Base-by-base conservation (phyloP, 1,140 invertebrate species). In the Leptoteleia sp. region DNA sequence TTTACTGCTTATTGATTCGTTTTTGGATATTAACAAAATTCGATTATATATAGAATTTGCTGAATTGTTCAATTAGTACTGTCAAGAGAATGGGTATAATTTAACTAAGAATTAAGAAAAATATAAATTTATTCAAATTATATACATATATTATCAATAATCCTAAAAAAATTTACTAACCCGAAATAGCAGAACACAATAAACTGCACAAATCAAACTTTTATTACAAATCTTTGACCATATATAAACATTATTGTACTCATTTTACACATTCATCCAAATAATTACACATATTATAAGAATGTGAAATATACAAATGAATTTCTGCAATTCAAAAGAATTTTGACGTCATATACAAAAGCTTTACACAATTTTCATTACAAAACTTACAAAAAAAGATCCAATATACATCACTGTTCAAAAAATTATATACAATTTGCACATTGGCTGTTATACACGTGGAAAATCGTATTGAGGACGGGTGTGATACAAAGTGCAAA, bases 391-490 rank as follows among this genome's bases (percentile, higher is more conserved):
- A 55, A 55, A 45, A 47, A 25, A 42, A 43, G 29, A 68, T 12
- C 38, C 40, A 68, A 68, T 68, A 27, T 61, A 61, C 42, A 61
- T 12, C 12, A 35, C 4, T 33, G 7, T 22, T 25, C n/a, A n/a
- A 15, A 67, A 35, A 52, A 67, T 52, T 61, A 61, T 61, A 61
- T 47, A 52, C 38, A 54, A 54, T 47, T 37, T 61, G 17, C 57
- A 48, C 57, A 61, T 5, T 38, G 16, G 37, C 13, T 25, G 42
- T 31, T 19, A 33, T 22, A 48, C 17, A 61, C 12, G 31, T 61
- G 43, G 19, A 5, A 35, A 47, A 47, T 48, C 12, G 31, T n/a
- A 48, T 37, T 27, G 38, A 37, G 47, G 38, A 65, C 48, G 38
- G 47, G 48, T 65, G 15, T 11, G 33, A 25, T 54, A 35, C 16